Percentiles rank a stretch among this genome's conserved stretches.
Evolutionary conservation across 2,888 invertebrate genomes (phyloP).

Genomic region (Lochmaea crataegi): DNA sequence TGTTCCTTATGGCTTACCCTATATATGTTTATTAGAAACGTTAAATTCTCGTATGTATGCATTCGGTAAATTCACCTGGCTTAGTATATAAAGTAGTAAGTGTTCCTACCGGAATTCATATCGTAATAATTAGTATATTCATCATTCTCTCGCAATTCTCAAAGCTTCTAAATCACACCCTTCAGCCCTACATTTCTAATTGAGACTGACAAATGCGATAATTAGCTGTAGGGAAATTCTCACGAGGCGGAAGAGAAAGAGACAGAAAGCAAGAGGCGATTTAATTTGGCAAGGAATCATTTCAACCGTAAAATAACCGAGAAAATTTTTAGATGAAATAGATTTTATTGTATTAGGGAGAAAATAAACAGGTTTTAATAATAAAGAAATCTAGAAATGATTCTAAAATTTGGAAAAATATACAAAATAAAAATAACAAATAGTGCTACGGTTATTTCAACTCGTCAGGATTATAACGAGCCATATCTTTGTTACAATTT

Average conservation of each 20-base stretch:
- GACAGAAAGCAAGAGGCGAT: conserved; percentile 30
- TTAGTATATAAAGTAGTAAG: conserved; percentile 1
- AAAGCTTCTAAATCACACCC: conserved; percentile 34
- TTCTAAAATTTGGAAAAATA: too few relatives aligned
- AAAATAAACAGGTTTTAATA: too few relatives aligned
- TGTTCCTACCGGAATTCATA: conserved; percentile 21
- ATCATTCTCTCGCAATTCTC: conserved; percentile 29
- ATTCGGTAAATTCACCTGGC: neutral
- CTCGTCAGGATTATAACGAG: too few relatives aligned
- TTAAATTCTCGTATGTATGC: neutral
- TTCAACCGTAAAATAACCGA: conserved; percentile 19
- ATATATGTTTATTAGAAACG: neutral
- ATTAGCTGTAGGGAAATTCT: conserved; percentile 52
- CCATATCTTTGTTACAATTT: too few relatives aligned
- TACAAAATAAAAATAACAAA: too few relatives aligned
- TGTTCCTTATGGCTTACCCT: neutral
- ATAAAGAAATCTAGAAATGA: too few relatives aligned
- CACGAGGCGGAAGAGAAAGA: conserved; percentile 32
- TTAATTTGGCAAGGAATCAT: conserved; percentile 32
- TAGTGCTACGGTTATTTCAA: too few relatives aligned
- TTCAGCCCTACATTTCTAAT: conserved; percentile 45
- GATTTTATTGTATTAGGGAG: neutral
- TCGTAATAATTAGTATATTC: conserved; percentile 30
- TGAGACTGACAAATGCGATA: conserved; percentile 55
- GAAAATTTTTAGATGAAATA: conserved; percentile 14